These are phyloP conservation scores for Cheilosia variabilis DNA, from an alignment of 2,888 invertebrate genomes.

Conservation along the genomic window DNA sequence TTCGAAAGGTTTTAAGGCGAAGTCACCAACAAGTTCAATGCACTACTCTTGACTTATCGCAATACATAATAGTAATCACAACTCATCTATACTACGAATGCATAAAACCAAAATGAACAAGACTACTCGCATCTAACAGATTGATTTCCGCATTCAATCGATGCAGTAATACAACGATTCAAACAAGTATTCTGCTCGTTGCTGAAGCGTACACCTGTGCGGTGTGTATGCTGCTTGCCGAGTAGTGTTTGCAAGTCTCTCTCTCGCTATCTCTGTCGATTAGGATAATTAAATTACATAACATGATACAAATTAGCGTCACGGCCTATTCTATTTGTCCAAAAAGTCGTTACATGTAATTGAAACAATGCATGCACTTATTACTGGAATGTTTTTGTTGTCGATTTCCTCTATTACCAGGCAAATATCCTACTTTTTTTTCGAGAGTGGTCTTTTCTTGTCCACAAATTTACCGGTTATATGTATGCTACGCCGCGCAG, in stretches of 20 bases:
- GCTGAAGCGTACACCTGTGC: constrained; percentile 54
- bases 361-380: constrained; percentile 27
- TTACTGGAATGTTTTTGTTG: constrained; percentile 26
- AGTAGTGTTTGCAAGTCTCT: constrained; percentile 32
- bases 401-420: neutral
- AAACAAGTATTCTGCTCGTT: constrained; percentile 43
- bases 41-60: constrained; percentile 20
- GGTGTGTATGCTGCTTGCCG: constrained; percentile 23
- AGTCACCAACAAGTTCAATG: constrained; percentile 30
- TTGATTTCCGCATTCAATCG: constrained; percentile 73
- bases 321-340: constrained; percentile 51
- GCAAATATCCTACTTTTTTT: neutral
- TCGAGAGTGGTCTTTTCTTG: constrained; percentile 34
- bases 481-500: neutral
- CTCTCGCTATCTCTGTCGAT: constrained; percentile 18
- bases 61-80: constrained; percentile 25
- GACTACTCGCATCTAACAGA: constrained; percentile 53
- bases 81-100: constrained; percentile 40
- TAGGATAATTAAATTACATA: constrained; percentile 72
- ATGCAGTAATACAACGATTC: constrained; percentile 47
- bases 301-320: constrained; percentile 53
- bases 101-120: constrained; percentile 43
- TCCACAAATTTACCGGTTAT: constrained; percentile 21
- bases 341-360: constrained; percentile 28
- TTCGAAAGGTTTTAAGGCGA: neutral